Evolutionary conservation across 1,140 invertebrate species (phyloP), one percentile per base, ranked within the genome.

Genomic region (Platyura marginata): DNA sequence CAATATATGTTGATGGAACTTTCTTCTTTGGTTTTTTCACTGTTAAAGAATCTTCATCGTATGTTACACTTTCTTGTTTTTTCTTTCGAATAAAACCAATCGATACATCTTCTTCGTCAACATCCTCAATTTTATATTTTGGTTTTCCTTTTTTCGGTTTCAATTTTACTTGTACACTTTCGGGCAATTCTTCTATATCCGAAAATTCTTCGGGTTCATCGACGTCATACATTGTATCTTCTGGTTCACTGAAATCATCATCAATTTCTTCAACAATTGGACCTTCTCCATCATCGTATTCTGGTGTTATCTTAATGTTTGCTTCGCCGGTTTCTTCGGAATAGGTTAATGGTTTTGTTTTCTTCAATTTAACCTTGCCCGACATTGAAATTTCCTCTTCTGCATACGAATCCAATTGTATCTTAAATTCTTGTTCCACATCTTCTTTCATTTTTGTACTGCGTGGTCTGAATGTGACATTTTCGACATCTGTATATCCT

Each of bases 301-400:
- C 75, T 61, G 77, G 65, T 43, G 74, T 69, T 44, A 83, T 75
- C 56, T 72, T 72, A 19, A 83, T 78, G 3, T 74, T 77, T 44
- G 76, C 70, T 67, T 83, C 76, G 29, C 72, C 71, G 16, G 72
- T 64, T 62, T 80, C 80, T 63, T 84, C 79, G 8, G 66, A 72
- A 58, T 74, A 82, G 6, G 79, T 81, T 43, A 71, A 70, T 44
- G 66, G 67, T 55, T 72, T 75, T 32, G 76, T 77, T 50, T 77
- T 61, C 47, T 72, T 84, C n/a, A 85, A 47, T 63, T 79, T 80
- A 3, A 85, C 74, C 63, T 81, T 85, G 44, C 80, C 79, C 10
- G 79, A 77, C 73, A 87, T 79, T 4, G 79, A 81, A 46, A 87
- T 79, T 61, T 86, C 80, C 66, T 86, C 82, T 64, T 87, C 83